These are phyloP conservation scores for Hippocampus abdominalis DNA, from an alignment of 2,113 vertebrate genomes.

Conservation along the genomic window DNA sequence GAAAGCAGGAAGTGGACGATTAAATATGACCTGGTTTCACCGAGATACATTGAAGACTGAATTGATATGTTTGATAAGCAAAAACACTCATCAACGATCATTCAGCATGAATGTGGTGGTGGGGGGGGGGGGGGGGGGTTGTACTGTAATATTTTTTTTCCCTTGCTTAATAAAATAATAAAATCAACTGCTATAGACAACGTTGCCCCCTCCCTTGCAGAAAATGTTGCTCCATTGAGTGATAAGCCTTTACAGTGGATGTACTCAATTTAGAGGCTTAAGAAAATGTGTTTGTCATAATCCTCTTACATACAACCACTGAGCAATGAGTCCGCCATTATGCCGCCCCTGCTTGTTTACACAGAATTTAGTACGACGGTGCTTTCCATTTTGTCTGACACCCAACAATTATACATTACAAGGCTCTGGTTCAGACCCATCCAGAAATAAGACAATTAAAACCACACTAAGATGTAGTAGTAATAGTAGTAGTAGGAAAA, in stretches of 20 bases:
- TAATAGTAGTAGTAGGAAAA: neutral
- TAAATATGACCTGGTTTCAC: constrained; percentile 18
- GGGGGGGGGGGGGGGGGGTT: neutral
- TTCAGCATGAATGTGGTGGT: neutral
- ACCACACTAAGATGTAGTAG: neutral
- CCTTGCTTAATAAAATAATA: neutral
- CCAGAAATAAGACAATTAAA: neutral
- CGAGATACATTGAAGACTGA: neutral
- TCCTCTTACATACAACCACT: constrained; percentile 13
- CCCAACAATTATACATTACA: neutral
- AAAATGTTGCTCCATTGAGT: neutral
- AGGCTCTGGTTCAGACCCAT: neutral
- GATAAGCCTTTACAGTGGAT: constrained; percentile 7
- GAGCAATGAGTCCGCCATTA: constrained; percentile 9
- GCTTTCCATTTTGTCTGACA: neutral
- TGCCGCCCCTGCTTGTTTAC: constrained; percentile 9
- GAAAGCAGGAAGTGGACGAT: constrained; percentile 38
- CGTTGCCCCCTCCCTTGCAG: neutral
- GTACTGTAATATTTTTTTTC: neutral
- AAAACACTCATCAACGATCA: neutral
- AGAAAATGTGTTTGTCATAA: constrained; percentile 12
- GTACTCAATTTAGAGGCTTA: constrained; percentile 13
- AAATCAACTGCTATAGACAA: neutral
- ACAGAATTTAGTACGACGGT: neutral
- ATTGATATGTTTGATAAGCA: neutral